phyloP scores from a whole-genome alignment of 2,888 invertebrate species.

The Orthonevra nobilis region DNA sequence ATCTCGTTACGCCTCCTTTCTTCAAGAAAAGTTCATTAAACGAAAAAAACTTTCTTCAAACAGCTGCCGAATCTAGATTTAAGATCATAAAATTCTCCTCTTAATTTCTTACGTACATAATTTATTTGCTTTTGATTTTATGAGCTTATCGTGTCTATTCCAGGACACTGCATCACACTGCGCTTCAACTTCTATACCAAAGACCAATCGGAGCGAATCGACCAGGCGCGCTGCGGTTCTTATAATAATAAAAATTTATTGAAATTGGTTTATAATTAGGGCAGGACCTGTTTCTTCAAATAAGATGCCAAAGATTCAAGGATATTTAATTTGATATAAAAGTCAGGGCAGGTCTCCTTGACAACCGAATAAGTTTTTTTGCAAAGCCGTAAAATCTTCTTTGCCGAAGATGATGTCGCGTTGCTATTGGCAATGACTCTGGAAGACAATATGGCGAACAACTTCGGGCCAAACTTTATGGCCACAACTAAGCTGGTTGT shows the following conservation, averaged over 20 bases:
- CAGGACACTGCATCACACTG: too few relatives aligned
- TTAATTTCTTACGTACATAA: too few relatives aligned
- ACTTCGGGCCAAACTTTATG: slow-evolving; percentile 10
- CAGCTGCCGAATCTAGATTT: too few relatives aligned
- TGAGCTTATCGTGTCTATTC: too few relatives aligned
- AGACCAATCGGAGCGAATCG: too few relatives aligned
- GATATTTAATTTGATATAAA: slow-evolving; percentile 13
- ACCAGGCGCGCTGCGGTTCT: too few relatives aligned
- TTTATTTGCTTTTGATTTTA: too few relatives aligned
- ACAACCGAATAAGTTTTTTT: slow-evolving; percentile 17
- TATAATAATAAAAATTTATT: slow-evolving; percentile 41
- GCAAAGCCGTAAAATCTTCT: slow-evolving; percentile 15
- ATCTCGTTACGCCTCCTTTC: too few relatives aligned
- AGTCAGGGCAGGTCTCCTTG: not conserved
- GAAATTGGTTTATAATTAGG: slow-evolving; percentile 42
- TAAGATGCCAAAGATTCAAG: not conserved
- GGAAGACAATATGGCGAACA: not conserved
- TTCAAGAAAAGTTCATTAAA: too few relatives aligned
- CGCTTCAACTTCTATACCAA: too few relatives aligned
- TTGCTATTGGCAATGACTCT: not conserved
- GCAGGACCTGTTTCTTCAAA: not conserved
- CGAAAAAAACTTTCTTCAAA: too few relatives aligned
- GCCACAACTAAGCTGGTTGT: slow-evolving; percentile 12
- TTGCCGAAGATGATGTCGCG: not conserved
- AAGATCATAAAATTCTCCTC: too few relatives aligned